phyloP scores from a whole-genome alignment of 2,797 vertebrate species.

The Aeoliscus strigatus region DNA sequence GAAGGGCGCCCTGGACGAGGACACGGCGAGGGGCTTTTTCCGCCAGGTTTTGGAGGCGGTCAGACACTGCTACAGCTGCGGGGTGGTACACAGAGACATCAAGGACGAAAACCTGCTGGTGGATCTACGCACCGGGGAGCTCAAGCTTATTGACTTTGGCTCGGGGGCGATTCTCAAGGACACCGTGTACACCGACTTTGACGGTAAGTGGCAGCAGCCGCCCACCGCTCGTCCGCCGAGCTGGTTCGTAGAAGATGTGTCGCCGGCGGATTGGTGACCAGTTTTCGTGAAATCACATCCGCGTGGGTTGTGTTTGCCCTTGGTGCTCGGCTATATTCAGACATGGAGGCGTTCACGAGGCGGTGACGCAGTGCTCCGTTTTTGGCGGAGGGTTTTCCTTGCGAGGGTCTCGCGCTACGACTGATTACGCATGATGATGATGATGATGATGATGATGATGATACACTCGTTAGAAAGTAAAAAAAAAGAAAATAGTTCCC shows the following conservation, averaged over 20 bases:
- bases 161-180: conserved; percentile 91
- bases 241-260: too few relatives aligned
- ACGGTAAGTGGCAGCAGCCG: conserved; percentile 91
- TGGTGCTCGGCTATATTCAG: conserved; percentile 58
- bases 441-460: too few relatives aligned
- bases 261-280: too few relatives aligned
- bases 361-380: conserved; percentile 81
- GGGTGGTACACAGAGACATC: conserved; percentile 93
- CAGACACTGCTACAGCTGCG: conserved; percentile 85
- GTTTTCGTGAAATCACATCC: too few relatives aligned
- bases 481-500: too few relatives aligned
- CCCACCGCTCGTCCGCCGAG: too few relatives aligned
- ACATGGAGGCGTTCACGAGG: conserved; percentile 66
- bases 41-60: conserved; percentile 92
- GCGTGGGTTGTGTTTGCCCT: conserved; percentile 50
- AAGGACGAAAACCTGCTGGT: conserved; percentile 95
- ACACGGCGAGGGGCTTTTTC: conserved; percentile 88
- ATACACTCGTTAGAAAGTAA: too few relatives aligned
- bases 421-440: too few relatives aligned
- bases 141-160: conserved; percentile 95
- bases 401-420: conserved; percentile 16
- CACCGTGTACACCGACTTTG: conserved; percentile 92
- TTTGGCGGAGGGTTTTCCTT: conserved; percentile 75
- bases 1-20: conserved; percentile 83
- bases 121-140: conserved; percentile 84